Evolutionary conservation across 2,888 invertebrate genomes (phyloP).

Genomic region (Scaeva pyrastri): DNA sequence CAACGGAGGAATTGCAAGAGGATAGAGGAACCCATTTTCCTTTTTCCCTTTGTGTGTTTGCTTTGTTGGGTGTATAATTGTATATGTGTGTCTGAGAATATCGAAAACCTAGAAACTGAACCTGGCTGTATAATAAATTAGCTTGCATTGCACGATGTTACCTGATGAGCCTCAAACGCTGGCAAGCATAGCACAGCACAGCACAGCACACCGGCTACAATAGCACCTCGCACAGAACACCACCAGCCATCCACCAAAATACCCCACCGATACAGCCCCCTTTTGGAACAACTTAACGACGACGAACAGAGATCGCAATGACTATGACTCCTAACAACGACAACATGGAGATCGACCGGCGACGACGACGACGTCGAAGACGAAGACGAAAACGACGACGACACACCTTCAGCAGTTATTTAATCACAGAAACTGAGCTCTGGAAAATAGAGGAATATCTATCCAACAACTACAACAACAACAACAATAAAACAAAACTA

Average conservation of each 20-base stretch:
- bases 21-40: constrained; percentile 24
- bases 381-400: constrained; percentile 61
- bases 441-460: constrained; percentile 63
- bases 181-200: constrained; percentile 43
- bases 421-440: constrained; percentile 77
- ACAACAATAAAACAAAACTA: constrained; percentile 54
- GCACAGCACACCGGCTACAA: constrained; percentile 45
- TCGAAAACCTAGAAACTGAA: constrained; percentile 69
- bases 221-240: constrained; percentile 55
- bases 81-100: constrained; percentile 47
- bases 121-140: constrained; percentile 74
- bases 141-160: constrained; percentile 77
- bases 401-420: constrained; percentile 79
- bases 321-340: constrained; percentile 41
- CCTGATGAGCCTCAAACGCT: constrained; percentile 69
- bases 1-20: constrained; percentile 3
- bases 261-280: constrained; percentile 24
- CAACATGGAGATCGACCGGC: constrained; percentile 24
- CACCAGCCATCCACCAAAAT: constrained; percentile 7
- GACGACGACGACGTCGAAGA: constrained; percentile 6
- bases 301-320: constrained; percentile 56
- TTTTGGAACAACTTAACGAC: constrained; percentile 38
- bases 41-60: constrained; percentile 39
- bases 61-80: not conserved
- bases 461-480: not conserved